Evolutionary conservation across 1,140 invertebrate species (phyloP).

Genomic region (Ceratitis capitata): DNA sequence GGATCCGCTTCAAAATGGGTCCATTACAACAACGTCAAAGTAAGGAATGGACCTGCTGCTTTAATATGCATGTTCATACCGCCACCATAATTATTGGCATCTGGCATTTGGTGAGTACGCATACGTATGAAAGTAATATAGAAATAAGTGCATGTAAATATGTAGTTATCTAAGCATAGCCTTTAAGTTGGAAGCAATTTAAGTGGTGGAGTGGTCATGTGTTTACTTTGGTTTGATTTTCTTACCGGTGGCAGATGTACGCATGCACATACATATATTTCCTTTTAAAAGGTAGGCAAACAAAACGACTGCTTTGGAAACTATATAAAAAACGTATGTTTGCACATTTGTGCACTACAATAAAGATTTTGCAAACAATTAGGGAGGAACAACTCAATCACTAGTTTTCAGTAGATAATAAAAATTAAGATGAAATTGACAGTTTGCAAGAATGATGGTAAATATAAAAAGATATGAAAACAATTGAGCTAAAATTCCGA

Average conservation of each 20-base stretch:
- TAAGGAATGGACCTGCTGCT: conserved; percentile 79
- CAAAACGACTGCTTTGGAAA: background rate
- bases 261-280: background rate
- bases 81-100: conserved; percentile 82
- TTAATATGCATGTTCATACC: conserved; percentile 85
- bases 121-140: no score
- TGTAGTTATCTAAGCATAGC: background rate
- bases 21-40: conserved; percentile 71
- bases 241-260: background rate
- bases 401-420: no score
- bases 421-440: no score
- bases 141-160: background rate
- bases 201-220: background rate
- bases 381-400: no score
- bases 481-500: no score
- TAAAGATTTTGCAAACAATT: no score
- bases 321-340: no score
- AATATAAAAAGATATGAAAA: no score
- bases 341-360: no score
- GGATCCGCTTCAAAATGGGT: conserved; percentile 73
- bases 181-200: background rate
- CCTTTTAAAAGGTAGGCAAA: background rate
- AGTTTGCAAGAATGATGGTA: no score
- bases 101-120: conserved; percentile 78
- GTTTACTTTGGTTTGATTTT: background rate